A percentile compares a stretch with the other conserved stretches of the same genome.
phyloP scores from a whole-genome alignment of 2,113 vertebrate genomes.

The Saimiri boliviensis region DNA sequence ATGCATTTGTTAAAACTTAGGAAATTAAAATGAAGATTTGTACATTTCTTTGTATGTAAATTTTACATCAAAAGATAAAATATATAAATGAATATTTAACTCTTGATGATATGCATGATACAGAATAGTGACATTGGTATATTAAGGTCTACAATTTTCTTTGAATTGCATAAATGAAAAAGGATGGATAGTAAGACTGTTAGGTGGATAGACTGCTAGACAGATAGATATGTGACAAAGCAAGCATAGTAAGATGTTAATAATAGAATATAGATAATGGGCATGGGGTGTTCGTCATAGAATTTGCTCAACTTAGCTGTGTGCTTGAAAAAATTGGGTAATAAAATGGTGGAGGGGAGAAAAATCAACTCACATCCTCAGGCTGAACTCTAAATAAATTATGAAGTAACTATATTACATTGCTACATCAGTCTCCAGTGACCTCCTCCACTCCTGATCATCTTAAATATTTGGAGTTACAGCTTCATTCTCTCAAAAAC shows the following conservation, averaged over 20 bases:
- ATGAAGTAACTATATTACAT: background rate
- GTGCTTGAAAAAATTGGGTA: background rate
- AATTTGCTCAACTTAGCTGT: background rate
- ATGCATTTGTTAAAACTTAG: background rate
- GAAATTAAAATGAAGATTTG: background rate
- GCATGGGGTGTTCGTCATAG: background rate
- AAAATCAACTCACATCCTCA: background rate
- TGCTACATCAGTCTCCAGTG: background rate
- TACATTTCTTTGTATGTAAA: background rate
- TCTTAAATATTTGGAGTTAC: background rate
- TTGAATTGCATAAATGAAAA: background rate
- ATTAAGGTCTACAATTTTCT: background rate
- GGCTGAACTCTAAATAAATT: background rate
- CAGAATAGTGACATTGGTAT: background rate
- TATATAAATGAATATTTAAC: background rate
- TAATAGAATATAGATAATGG: background rate
- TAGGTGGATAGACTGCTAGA: background rate
- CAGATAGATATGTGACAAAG: background rate
- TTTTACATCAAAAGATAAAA: slow-evolving; percentile 13
- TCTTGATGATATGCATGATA: background rate
- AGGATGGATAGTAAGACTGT: background rate
- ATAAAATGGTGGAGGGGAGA: background rate
- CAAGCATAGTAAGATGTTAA: background rate
- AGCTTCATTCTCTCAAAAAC: background rate
- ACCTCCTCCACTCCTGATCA: background rate